Conservation (phyloP, 2,113 vertebrate genomes). For the Otolemur garnettii region DNA sequence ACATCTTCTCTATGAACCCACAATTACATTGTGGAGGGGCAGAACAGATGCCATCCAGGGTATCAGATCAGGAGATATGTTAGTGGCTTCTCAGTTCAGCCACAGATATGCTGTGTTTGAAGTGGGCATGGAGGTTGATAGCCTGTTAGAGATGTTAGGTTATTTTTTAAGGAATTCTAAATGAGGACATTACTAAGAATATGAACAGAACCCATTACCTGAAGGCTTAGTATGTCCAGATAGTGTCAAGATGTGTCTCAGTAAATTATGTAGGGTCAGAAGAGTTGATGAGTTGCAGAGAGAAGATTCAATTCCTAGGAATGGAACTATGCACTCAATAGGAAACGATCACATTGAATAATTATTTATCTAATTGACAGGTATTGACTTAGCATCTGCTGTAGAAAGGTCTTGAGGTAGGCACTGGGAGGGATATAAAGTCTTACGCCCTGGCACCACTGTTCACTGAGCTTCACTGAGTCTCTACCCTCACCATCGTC, state of each 20-base stretch:
- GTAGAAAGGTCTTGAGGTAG: not conserved
- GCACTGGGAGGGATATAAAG: not conserved
- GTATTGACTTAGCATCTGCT: not conserved
- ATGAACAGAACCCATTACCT: not conserved
- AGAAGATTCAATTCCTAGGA: not conserved
- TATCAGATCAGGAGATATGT: fast-evolving
- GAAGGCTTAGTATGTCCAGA: not conserved
- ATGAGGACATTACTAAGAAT: not conserved
- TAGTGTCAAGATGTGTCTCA: not conserved
- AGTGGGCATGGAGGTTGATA: not conserved
- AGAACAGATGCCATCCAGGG: not conserved
- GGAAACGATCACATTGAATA: not conserved
- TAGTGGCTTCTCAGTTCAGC: not conserved
- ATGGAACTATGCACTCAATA: not conserved
- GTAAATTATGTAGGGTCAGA: not conserved
- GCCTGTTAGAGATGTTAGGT: not conserved
- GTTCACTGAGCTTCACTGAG: not conserved
- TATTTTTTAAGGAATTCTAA: not conserved
- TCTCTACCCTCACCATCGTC: not conserved
- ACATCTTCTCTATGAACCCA: slow-evolving; percentile 61
- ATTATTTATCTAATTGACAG: not conserved
- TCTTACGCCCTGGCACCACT: not conserved
- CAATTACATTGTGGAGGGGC: not conserved
- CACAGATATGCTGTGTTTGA: not conserved
- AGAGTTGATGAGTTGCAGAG: not conserved